Base-by-base conservation (phyloP, 2,113 vertebrate species). In the Mustelus asterias region DNA sequence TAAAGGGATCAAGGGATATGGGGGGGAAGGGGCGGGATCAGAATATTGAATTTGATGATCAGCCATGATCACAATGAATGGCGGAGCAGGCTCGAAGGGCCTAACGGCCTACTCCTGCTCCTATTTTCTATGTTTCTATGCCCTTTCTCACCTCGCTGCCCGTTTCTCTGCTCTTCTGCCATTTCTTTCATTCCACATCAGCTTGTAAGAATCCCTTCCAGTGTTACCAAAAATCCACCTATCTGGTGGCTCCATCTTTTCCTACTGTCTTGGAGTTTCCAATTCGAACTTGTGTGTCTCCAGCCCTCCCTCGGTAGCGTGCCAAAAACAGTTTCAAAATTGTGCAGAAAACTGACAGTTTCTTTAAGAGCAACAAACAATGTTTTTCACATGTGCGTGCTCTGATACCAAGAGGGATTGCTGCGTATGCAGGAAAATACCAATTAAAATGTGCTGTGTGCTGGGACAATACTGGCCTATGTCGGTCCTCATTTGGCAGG, bases 311-410 rank as follows among this genome's bases (percentile, higher is more conserved):
- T 54, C 85, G 2, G 22, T 44, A 8, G 20, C 0, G 3, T 93
- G 60, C 89, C 89, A 93, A 22, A 60, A 93, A 65, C 33, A 22
- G 63, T 93, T 54, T 93, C 89, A 65, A 65, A 93, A 83, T 83
- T 83, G 80, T 83, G 37, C 33, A 22, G 80, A 83, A 44, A 83
- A 44, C 37, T 83, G 37, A 83, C 80, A 83, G 37, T 83, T 83
- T 41, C 37, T 83, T 83, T 83, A 44, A 37, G 58, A 92, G 89
- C 89, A 93, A 14, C 29, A 93, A 63, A 65, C 16, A 63, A 65
- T 54, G 48, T 67, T 93, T 65, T 93, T 93, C 33, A 41, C 89
- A 22, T 67, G 60, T 37, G 60, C 33, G 65, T 9, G n/a, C 26
- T 37, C n/a, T 41, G 33, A 67, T 65, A 93, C 89, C 60, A 93